These are phyloP conservation scores for Dromiciops gliroides DNA, from an alignment of 2,113 vertebrate species.

Conservation along the genomic window DNA sequence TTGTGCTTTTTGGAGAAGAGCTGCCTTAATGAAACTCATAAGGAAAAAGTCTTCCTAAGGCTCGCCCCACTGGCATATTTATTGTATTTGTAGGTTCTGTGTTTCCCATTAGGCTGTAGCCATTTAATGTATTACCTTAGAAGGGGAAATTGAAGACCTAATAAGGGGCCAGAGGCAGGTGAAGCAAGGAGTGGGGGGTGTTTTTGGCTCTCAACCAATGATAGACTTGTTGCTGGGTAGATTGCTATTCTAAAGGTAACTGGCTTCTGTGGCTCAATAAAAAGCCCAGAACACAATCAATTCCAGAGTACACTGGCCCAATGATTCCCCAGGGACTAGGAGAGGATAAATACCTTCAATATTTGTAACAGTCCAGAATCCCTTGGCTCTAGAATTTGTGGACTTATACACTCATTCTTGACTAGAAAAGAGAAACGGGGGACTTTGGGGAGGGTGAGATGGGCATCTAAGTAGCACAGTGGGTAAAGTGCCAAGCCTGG, in stretches of 20 bases:
- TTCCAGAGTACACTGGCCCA: fast-evolving
- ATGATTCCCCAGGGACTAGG: constrained; percentile 41
- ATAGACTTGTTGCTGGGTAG: constrained; percentile 43
- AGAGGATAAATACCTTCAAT: constrained; percentile 52
- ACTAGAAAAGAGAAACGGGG: neutral
- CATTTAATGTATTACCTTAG: neutral
- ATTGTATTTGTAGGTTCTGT: neutral
- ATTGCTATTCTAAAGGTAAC: neutral
- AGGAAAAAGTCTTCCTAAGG: neutral
- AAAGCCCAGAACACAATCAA: constrained; percentile 33
- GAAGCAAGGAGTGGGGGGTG: constrained; percentile 31
- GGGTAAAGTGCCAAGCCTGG: too few species aligned
- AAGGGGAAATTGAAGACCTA: constrained; percentile 51
- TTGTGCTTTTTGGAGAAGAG: neutral
- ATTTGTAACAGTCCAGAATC: constrained; percentile 37
- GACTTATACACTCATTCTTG: neutral
- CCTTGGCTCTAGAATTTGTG: neutral
- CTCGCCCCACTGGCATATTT: neutral
- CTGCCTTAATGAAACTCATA: neutral
- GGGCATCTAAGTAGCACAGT: too few species aligned
- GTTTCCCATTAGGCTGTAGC: neutral
- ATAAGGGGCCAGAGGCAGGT: constrained; percentile 52
- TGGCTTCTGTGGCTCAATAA: constrained; percentile 34
- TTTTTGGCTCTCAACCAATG: constrained; percentile 39
- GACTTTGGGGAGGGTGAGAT: neutral